phyloP scores from a whole-genome alignment of 2,797 vertebrate genomes.

The Balearica regulorum region DNA sequence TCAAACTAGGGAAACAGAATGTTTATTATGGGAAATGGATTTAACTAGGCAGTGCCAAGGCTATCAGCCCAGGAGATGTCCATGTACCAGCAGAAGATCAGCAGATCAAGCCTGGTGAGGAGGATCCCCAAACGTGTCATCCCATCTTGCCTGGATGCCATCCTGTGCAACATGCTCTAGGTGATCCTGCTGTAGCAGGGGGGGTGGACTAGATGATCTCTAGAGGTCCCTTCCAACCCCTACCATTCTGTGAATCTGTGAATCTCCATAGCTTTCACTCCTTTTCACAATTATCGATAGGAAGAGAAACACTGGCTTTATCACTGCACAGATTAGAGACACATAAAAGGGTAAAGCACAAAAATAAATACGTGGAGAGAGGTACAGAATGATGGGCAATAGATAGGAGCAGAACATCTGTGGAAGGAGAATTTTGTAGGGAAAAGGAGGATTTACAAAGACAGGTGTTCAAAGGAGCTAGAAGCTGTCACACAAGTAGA shows the following conservation, averaged over 20 bases:
- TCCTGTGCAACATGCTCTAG: too few relatives aligned
- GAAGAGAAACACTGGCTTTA: neutral
- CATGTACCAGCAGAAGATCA: neutral
- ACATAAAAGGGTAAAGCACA: neutral
- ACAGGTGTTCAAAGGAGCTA: neutral
- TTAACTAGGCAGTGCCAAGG: neutral
- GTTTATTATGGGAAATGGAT: neutral
- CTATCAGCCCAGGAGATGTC: neutral
- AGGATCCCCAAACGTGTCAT: neutral
- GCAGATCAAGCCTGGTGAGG: neutral
- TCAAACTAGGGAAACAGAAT: neutral
- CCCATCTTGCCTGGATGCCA: too few relatives aligned
- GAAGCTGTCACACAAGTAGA: constrained; percentile 15
- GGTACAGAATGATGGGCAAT: neutral
- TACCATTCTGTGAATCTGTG: too few relatives aligned
- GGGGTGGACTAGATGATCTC: too few relatives aligned
- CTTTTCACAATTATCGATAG: neutral
- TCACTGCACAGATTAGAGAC: neutral
- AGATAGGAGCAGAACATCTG: neutral
- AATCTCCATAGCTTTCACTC: neutral
- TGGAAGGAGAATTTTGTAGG: neutral
- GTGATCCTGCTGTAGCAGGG: too few relatives aligned
- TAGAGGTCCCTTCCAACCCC: too few relatives aligned
- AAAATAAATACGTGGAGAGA: constrained; percentile 18
- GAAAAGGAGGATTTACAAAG: constrained; percentile 22